Base-by-base conservation (phyloP, 1,140 invertebrate genomes). In the Melitaea cinxia region DNA sequence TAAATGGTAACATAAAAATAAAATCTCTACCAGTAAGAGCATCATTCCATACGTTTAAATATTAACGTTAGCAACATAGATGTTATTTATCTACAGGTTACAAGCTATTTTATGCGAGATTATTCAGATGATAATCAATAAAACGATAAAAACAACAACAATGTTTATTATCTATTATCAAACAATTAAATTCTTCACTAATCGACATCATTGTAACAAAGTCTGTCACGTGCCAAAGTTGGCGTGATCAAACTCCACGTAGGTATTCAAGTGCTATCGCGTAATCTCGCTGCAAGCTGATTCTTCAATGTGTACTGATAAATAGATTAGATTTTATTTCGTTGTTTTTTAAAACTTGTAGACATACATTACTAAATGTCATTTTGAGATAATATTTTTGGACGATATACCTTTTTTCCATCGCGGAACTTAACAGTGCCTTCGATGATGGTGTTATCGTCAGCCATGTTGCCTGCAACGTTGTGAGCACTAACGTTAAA, bases 371-470 rank as follows among this genome's bases (percentile, higher is more conserved):
- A n/a, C 6, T 12, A n/a, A 2, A 1, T n/a, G 3, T 33, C 30
- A 7, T 12, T 2, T 7, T 17, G 39, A 45, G 5, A 15, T 19
- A 1, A 19, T 35, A 42, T 12, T 19, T 15, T 15, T 19, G 2
- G 14, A 7, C 19, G 19, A 5, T 19, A 14, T 39, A 96, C 96
- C 94, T 97, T 97, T 91, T 96, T 97, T 72, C 96, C 96, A 89
- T 97, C 96, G 69, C 96, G 93, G 92, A 96, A 97, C 91, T 97
- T 97, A 72, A 97, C 95, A 73, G 94, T 95, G 72, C 96, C 96
- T 91, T 97, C 96, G 78, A 97, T 96, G 88, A 97, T 85, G 67
- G 94, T 86, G 73, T 78, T 90, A 61, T 85, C 82, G 77, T 90
- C 88, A 47, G 88, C 85, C 88, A 90, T 90, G 28, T 2, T 50